A percentile compares a stretch with the other conserved stretches of the same genome.
phyloP scores from a whole-genome alignment of 35 echinoderm and acorn worm species.

The Amphiura filiformis region DNA sequence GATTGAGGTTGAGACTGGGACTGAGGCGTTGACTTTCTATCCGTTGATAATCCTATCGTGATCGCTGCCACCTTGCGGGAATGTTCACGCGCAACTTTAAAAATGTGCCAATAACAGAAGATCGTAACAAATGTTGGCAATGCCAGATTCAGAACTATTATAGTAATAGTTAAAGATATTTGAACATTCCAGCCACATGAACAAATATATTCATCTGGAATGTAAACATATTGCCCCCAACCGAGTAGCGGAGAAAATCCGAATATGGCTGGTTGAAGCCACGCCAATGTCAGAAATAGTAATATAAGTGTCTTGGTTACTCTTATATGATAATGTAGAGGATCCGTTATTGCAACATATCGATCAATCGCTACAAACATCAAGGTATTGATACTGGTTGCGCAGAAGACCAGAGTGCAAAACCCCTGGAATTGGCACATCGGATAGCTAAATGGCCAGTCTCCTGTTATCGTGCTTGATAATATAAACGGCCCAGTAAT shows the following conservation, averaged over 20 bases:
- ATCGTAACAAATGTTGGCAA: constrained; percentile 47
- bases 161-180: constrained; percentile 26
- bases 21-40: background rate
- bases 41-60: background rate
- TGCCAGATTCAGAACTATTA: constrained; percentile 20
- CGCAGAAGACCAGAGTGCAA: constrained; percentile 17
- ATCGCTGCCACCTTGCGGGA: constrained; percentile 25
- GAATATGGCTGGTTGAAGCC: constrained; percentile 53
- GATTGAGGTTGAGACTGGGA: background rate
- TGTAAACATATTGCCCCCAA: constrained; percentile 46
- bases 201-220: constrained; percentile 55
- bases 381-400: constrained; percentile 64
- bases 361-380: constrained; percentile 69
- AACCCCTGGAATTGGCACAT: constrained; percentile 44
- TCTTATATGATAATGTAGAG: constrained; percentile 43
- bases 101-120: constrained; percentile 63
- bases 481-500: constrained; percentile 51
- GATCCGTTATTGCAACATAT: constrained; percentile 62
- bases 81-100: constrained; percentile 57
- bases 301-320: constrained; percentile 29
- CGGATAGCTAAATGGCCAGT: constrained; percentile 38
- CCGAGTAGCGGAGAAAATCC: constrained; percentile 51
- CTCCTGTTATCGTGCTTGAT: constrained; percentile 28
- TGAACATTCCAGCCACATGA: constrained; percentile 41
- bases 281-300: constrained; percentile 43